Evolutionary conservation across 2,797 vertebrate genomes (phyloP).

Genomic region (Neosalanx taihuensis): DNA sequence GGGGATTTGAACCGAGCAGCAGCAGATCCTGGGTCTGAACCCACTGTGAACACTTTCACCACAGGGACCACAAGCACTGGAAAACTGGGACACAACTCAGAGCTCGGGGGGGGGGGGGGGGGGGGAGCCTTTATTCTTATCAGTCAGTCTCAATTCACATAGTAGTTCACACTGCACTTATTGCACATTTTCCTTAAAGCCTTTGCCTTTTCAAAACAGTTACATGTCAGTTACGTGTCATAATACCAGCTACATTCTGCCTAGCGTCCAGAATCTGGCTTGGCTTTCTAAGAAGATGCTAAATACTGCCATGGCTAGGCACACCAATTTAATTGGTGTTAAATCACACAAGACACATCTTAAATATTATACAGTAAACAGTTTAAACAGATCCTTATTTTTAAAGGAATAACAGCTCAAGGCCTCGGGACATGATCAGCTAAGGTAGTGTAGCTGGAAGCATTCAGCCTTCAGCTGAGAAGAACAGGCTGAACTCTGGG

Average conservation of each 20-base stretch:
- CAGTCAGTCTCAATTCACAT: neutral
- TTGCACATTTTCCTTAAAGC: neutral
- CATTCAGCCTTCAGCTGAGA: constrained; percentile 1
- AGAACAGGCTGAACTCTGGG: neutral
- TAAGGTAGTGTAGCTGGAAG: neutral
- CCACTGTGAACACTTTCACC: constrained; percentile 2
- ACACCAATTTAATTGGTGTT: neutral
- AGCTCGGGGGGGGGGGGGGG: neutral
- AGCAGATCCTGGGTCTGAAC: constrained; percentile 12
- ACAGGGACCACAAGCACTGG: constrained; percentile 1
- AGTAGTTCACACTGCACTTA: constrained; percentile 3
- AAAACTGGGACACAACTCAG: neutral
- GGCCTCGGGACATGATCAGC: neutral
- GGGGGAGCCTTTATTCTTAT: constrained; percentile 17
- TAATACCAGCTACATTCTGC: too few species aligned
- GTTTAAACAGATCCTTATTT: constrained; percentile 18
- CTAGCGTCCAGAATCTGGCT: too few species aligned
- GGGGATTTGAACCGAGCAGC: neutral
- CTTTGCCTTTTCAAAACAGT: neutral
- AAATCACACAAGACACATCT: neutral
- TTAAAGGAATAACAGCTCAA: constrained; percentile 13
- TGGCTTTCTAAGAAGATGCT: too few species aligned
- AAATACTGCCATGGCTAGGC: too few species aligned
- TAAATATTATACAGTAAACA: neutral
- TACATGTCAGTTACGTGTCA: neutral